Percentiles rank a stretch among this genome's conserved stretches.
Evolutionary conservation across 2,113 vertebrate genomes (phyloP).

Genomic region (Prionailurus viverrinus): DNA sequence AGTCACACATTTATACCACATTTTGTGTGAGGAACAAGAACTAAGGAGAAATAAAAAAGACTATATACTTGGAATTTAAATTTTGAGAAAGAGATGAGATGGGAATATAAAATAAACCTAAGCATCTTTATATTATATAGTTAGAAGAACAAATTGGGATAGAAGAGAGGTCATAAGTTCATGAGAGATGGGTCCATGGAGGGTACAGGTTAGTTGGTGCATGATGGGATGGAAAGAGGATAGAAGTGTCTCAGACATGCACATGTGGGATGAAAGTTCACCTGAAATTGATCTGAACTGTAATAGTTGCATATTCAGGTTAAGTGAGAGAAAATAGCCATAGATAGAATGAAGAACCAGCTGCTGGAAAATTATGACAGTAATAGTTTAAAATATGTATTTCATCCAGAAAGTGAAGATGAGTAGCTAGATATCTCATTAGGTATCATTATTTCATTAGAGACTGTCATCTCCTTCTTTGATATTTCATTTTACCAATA

Average conservation of each 20-base stretch:
- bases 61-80: not conserved
- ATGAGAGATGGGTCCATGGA: not conserved
- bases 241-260: not conserved
- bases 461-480: slow-evolving; percentile 56
- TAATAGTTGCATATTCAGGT: not conserved
- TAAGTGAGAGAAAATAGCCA: slow-evolving; percentile 37
- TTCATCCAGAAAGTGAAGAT: slow-evolving; percentile 59
- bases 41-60: not conserved
- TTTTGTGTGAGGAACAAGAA: not conserved
- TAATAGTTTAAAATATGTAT: slow-evolving; percentile 18
- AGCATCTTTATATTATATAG: not conserved
- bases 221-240: too few relatives aligned
- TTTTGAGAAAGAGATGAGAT: not conserved
- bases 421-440: slow-evolving; percentile 69
- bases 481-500: slow-evolving; percentile 71
- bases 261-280: not conserved
- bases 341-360: slow-evolving; percentile 40
- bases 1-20: not conserved
- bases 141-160: not conserved
- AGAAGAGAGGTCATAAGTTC: not conserved
- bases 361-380: slow-evolving; percentile 27
- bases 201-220: not conserved
- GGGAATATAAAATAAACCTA: not conserved
- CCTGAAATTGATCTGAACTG: not conserved
- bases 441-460: slow-evolving; percentile 74